These are phyloP conservation scores for Laspeyria flexula DNA, from an alignment of 2,888 invertebrate species.

Conservation along the genomic window DNA sequence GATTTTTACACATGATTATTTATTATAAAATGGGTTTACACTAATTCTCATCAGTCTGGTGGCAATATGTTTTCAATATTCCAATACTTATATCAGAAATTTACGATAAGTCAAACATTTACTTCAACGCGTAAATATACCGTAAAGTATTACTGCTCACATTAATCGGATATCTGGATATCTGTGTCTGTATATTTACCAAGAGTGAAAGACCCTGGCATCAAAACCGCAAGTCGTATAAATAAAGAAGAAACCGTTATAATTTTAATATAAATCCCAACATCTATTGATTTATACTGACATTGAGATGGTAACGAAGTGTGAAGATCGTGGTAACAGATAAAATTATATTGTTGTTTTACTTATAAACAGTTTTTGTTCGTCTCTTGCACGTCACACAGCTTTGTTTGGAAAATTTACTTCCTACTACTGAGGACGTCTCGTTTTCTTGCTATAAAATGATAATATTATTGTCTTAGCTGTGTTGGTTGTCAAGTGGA, in stretches of 20 bases:
- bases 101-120: not conserved
- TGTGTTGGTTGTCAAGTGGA: slow-evolving; percentile 5
- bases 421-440: slow-evolving; percentile 38
- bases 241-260: slow-evolving; percentile 19
- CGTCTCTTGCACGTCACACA: slow-evolving; percentile 33
- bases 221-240: slow-evolving; percentile 20
- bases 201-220: slow-evolving; percentile 17
- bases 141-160: slow-evolving; percentile 1
- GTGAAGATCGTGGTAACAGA: slow-evolving; percentile 64
- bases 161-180: not conserved
- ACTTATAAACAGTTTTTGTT: slow-evolving; percentile 43
- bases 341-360: slow-evolving; percentile 42
- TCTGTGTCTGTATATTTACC: not conserved
- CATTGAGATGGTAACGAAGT: slow-evolving; percentile 67
- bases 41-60: too few relatives aligned
- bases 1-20: too few relatives aligned
- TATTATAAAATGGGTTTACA: too few relatives aligned
- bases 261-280: slow-evolving; percentile 14
- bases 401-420: slow-evolving; percentile 38
- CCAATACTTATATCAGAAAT: too few relatives aligned
- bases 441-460: slow-evolving; percentile 32
- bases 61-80: too few relatives aligned
- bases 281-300: slow-evolving; percentile 42
- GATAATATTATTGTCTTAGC: slow-evolving; percentile 1
- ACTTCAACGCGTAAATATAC: not conserved